A percentile compares a stretch with the other conserved stretches of the same genome.
phyloP scores from a whole-genome alignment of 2,888 invertebrate genomes.

The Pharmacophagus antenor region DNA sequence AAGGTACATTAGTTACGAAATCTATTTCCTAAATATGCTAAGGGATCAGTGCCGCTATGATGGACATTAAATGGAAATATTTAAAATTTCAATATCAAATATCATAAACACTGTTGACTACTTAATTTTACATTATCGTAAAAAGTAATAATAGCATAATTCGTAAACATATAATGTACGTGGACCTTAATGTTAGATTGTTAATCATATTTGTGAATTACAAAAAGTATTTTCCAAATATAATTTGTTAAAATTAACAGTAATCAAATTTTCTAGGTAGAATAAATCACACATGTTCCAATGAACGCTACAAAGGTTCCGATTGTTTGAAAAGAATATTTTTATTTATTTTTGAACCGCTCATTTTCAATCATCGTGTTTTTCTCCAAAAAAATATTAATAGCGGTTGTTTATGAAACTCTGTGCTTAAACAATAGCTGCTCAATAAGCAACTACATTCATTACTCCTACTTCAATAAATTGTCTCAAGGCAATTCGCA shows the following conservation, averaged over 20 bases:
- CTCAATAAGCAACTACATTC: slow-evolving; percentile 12
- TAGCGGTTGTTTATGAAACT: slow-evolving; percentile 19
- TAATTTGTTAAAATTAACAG: background rate
- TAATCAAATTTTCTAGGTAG: no score
- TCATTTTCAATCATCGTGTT: background rate
- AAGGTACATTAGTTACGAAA: background rate
- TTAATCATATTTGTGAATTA: no score
- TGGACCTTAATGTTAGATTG: no score
- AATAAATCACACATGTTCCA: no score
- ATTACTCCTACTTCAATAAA: slow-evolving; percentile 26
- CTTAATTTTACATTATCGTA: no score
- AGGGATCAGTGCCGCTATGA: background rate
- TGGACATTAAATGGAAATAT: background rate
- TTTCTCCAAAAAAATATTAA: slow-evolving; percentile 3
- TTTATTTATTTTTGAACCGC: background rate
- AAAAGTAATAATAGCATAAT: background rate
- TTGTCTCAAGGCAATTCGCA: slow-evolving; percentile 26
- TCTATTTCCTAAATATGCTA: background rate
- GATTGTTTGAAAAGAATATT: no score
- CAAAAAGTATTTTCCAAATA: background rate
- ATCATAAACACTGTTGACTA: no score
- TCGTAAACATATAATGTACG: no score
- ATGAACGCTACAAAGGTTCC: no score
- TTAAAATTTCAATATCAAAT: background rate
- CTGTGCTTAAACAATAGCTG: slow-evolving; percentile 15